Evolutionary conservation across 2,888 invertebrate genomes (phyloP).

Genomic region (Troides oblongomaculatus): DNA sequence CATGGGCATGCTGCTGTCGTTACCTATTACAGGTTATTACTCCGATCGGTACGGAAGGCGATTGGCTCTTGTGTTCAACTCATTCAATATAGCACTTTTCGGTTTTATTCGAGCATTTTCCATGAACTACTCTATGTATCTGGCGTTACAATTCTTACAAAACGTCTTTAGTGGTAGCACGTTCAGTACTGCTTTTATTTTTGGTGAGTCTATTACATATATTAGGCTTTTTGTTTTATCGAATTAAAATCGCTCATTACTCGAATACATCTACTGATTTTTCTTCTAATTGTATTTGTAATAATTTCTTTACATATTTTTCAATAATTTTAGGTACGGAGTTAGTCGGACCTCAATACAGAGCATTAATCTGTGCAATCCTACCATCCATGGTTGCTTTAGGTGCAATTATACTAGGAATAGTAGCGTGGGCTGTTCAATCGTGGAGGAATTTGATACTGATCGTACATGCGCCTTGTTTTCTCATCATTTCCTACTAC

Average conservation of each 20-base stretch:
- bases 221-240: too few species aligned
- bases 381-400: conserved; percentile 85
- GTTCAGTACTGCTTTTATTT: conserved; percentile 70
- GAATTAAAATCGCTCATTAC: too few species aligned
- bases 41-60: conserved; percentile 80
- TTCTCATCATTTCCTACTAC: conserved; percentile 83
- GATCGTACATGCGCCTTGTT: conserved; percentile 83
- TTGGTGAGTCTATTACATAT: conserved; percentile 38
- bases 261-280: too few species aligned
- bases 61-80: conserved; percentile 54
- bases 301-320: background rate
- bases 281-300: too few species aligned
- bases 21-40: conserved; percentile 81
- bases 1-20: conserved; percentile 81
- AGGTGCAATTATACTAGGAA: conserved; percentile 84
- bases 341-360: conserved; percentile 85
- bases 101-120: conserved; percentile 79
- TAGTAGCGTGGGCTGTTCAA: conserved; percentile 83
- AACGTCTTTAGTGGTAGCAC: conserved; percentile 75
- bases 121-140: conserved; percentile 76
- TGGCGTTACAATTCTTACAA: conserved; percentile 76
- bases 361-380: conserved; percentile 86
- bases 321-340: conserved; percentile 82
- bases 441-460: conserved; percentile 85
- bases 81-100: conserved; percentile 56